These are phyloP conservation scores for Catotricha subobsoleta DNA, from an alignment of 2,888 invertebrate species.

Conservation along the genomic window DNA sequence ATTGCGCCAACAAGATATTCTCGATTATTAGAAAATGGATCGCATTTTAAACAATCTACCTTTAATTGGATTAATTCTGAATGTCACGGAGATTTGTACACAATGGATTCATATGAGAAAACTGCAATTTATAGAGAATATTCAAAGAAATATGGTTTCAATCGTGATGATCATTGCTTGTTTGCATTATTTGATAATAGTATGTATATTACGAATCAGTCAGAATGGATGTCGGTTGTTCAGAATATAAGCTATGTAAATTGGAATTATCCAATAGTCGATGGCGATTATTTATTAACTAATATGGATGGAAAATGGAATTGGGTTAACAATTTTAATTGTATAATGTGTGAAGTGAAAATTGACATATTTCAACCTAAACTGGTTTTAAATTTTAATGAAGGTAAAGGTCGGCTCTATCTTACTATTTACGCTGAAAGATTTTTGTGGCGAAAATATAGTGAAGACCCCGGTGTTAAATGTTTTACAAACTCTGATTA, in stretches of 20 bases:
- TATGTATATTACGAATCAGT: neutral
- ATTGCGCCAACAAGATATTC: too few relatives aligned
- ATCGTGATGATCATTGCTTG: constrained; percentile 2
- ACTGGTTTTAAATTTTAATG: constrained; percentile 11
- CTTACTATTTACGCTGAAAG: constrained; percentile 38
- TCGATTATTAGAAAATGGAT: too few relatives aligned
- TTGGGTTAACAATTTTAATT: constrained; percentile 13
- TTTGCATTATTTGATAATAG: neutral
- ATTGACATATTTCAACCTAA: constrained; percentile 7
- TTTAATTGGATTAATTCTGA: neutral
- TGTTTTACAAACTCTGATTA: constrained; percentile 41
- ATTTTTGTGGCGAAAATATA: constrained; percentile 33
- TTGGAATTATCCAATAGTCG: neutral
- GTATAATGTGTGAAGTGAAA: constrained; percentile 4
- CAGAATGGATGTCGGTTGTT: neutral
- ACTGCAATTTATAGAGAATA: neutral
- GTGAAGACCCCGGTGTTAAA: constrained; percentile 33
- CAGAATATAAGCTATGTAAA: constrained; percentile 1
- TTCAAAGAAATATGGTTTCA: neutral
- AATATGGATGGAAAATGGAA: constrained; percentile 1
- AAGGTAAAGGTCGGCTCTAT: constrained; percentile 19
- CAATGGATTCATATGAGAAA: constrained; percentile 4
- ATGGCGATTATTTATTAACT: neutral
- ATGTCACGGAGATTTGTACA: constrained; percentile 3
- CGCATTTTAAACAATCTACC: too few relatives aligned